Evolutionary conservation across 30 jellyfish, hydroid and myxozoan genomes (phyloP).

Genomic region (Chironex yamaguchii): DNA sequence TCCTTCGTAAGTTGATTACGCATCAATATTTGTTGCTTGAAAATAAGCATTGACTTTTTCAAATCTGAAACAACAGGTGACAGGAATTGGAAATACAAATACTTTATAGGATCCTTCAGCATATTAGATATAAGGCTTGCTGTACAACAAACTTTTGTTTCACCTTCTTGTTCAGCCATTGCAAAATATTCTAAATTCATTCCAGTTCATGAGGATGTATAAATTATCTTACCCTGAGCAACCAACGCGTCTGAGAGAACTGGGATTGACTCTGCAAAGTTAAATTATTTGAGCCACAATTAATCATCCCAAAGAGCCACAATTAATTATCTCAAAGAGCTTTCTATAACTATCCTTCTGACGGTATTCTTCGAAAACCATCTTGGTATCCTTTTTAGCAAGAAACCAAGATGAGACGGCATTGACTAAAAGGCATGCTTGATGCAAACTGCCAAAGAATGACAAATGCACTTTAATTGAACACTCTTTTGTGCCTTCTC

Average conservation of each 20-base stretch:
- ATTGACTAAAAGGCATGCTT: slow-evolving; percentile 49
- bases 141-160: slow-evolving; percentile 13
- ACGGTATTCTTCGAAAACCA: slow-evolving; percentile 72
- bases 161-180: slow-evolving; percentile 19
- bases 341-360: slow-evolving; percentile 42
- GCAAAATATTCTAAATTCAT: slow-evolving; percentile 46
- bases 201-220: slow-evolving; percentile 52
- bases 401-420: slow-evolving; percentile 67
- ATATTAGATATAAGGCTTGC: slow-evolving; percentile 39
- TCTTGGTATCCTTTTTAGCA: slow-evolving; percentile 44
- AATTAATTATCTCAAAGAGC: too few species aligned
- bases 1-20: slow-evolving; percentile 13
- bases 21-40: slow-evolving; percentile 54
- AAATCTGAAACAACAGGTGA: slow-evolving; percentile 60
- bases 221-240: slow-evolving; percentile 51
- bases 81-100: slow-evolving; percentile 53
- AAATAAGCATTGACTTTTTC: slow-evolving; percentile 45
- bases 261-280: slow-evolving; percentile 43
- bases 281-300: slow-evolving; percentile 34
- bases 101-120: slow-evolving; percentile 57
- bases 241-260: slow-evolving; percentile 48
- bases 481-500: slow-evolving; percentile 61
- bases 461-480: slow-evolving; percentile 72
- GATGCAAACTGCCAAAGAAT: slow-evolving; percentile 70
- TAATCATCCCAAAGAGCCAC: slow-evolving; percentile 38